A percentile compares a stretch with the other conserved stretches of the same genome.
phyloP scores from a whole-genome alignment of 2,797 vertebrate genomes.

The Centropyge bicolor region DNA sequence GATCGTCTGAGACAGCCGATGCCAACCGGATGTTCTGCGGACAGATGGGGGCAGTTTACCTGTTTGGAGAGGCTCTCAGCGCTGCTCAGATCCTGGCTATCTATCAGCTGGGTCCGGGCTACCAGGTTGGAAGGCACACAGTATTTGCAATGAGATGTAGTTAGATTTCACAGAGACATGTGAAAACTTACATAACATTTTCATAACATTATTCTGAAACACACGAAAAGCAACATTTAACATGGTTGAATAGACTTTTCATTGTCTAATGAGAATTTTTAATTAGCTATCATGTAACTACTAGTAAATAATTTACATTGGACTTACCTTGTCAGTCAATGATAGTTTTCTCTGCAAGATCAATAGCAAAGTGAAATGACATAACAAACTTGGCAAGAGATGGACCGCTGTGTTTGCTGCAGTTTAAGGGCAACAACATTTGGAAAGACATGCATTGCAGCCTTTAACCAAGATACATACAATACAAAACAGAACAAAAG shows the following conservation, averaged over 20 bases:
- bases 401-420: not conserved
- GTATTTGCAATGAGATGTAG: not conserved
- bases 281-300: not conserved
- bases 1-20: constrained; percentile 97
- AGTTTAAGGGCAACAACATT: not conserved
- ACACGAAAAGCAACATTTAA: not conserved
- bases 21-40: constrained; percentile 97
- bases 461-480: not conserved
- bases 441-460: not conserved
- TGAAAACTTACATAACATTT: too few relatives aligned
- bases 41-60: constrained; percentile 97
- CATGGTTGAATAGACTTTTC: not conserved
- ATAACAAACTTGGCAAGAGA: not conserved
- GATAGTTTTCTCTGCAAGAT: not conserved
- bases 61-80: constrained; percentile 96
- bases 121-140: constrained; percentile 88
- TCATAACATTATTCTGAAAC: not conserved
- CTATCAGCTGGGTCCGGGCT: constrained; percentile 96
- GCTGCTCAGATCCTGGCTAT: constrained; percentile 98
- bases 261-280: not conserved
- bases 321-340: not conserved
- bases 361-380: not conserved
- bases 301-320: not conserved
- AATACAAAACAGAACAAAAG: not conserved
- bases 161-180: not conserved